Evolutionary conservation across 1,140 invertebrate genomes (phyloP), one percentile per base, ranked within the genome.

Genomic region (Popillia japonica): DNA sequence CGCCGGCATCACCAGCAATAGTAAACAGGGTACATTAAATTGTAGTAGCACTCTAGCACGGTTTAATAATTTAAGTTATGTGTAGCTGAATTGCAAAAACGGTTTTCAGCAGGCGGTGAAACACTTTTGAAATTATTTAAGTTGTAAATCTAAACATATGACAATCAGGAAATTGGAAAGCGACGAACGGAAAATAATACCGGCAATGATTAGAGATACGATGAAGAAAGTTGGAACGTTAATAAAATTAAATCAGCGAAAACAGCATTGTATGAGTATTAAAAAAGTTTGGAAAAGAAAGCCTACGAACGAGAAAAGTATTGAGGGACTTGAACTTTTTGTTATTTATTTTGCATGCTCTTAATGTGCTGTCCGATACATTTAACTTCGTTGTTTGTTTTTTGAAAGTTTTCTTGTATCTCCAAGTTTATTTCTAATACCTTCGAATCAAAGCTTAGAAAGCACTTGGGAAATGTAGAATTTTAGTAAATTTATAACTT

Each of bases 211-310:
- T n/a, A 17, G 1, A 17, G 48, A 55, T 55, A 55, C 17, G 14
- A 14, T 1, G 10, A 68, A 68, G 27, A 68, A 68, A 68, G 61
- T 68, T 68, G 61, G 61, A 34, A 22, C 61, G 61, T 68, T 68
- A 68, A 68, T 23, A 68, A 20, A 20, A 68, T 68, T 68, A 68
- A 68, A 68, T 48, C 44, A 48, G 44, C n/a, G 44, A 17, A 48
- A 48, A 48, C 44, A 17, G 6, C n/a, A 48, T 68, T 68, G 11
- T 10, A 23, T 14, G 22, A 23, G 61, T 68, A 68, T 68, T 68
- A 68, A 68, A 55, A 68, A 68, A 68, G 61, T 68, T 68, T 68
- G 20, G 27, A 27, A 22, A 14, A 68, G 61, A 68, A 68, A 68
- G 22, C 61, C 27, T n/a, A 10, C 6, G 61, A 68, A 68, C 20